phyloP scores from a whole-genome alignment of 2,888 invertebrate genomes.

The Rhorus exstirpatorius region DNA sequence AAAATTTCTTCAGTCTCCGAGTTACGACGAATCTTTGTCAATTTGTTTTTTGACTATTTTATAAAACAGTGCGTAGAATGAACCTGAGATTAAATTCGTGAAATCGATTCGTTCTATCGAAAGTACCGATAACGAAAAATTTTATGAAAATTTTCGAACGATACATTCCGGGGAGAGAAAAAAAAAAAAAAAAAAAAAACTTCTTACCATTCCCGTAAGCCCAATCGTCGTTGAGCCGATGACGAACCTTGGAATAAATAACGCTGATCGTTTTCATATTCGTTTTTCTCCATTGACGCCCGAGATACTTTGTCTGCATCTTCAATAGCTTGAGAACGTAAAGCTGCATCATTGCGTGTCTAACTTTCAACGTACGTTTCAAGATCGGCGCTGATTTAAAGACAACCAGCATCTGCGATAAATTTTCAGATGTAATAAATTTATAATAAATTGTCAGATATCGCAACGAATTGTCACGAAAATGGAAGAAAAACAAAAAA shows the following conservation, averaged over 20 bases:
- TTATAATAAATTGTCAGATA: too few species aligned
- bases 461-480: neutral
- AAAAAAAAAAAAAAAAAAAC: slow-evolving; percentile 67
- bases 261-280: slow-evolving; percentile 99
- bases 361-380: slow-evolving; percentile 97
- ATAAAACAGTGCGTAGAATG: too few species aligned
- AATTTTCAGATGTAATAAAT: too few species aligned
- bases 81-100: too few species aligned
- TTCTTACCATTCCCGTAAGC: slow-evolving; percentile 97
- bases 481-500: slow-evolving; percentile 9
- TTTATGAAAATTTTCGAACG: too few species aligned
- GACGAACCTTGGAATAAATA: slow-evolving; percentile 98
- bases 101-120: too few species aligned
- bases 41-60: too few species aligned
- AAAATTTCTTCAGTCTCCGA: too few species aligned
- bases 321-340: slow-evolving; percentile 99
- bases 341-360: slow-evolving; percentile 98
- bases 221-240: slow-evolving; percentile 99
- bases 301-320: slow-evolving; percentile 99
- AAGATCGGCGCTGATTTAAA: slow-evolving; percentile 99
- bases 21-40: too few species aligned
- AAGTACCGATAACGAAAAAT: too few species aligned
- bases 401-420: slow-evolving; percentile 95
- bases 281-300: slow-evolving; percentile 99
- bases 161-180: too few species aligned